Conservation (phyloP, 1,140 invertebrate species). For the Anagrus nilaparvatae region DNA sequence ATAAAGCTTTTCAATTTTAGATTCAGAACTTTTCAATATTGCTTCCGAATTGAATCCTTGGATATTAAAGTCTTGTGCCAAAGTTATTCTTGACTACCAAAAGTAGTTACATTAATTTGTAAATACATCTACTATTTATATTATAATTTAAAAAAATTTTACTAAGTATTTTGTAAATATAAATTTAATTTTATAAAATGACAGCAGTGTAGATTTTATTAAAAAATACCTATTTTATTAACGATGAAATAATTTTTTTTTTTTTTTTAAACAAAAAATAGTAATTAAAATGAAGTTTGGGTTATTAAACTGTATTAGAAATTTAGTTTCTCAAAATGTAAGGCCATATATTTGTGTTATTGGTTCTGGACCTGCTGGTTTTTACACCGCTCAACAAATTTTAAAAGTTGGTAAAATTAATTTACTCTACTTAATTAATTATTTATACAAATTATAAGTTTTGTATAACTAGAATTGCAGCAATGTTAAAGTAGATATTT, state of each 20-base stretch:
- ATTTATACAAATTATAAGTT: slow-evolving; percentile 10
- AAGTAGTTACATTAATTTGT: too few relatives aligned
- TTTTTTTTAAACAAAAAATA: slow-evolving; percentile 1
- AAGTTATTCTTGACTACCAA: too few relatives aligned
- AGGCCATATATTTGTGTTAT: slow-evolving; percentile 69
- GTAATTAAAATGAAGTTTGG: slow-evolving; percentile 7
- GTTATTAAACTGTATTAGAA: slow-evolving; percentile 15
- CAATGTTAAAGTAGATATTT: slow-evolving; percentile 72
- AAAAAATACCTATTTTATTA: slow-evolving; percentile 9
- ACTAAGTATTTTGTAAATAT: too few relatives aligned
- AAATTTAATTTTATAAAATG: too few relatives aligned
- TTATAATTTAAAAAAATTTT: too few relatives aligned
- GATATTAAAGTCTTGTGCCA: slow-evolving; percentile 24
- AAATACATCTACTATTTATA: too few relatives aligned
- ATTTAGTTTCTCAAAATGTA: slow-evolving; percentile 21
- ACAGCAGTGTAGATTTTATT: slow-evolving; percentile 13
- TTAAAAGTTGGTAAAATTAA: slow-evolving; percentile 54
- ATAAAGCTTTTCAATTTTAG: slow-evolving; percentile 26
- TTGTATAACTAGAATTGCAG: too few relatives aligned
- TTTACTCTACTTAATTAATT: slow-evolving; percentile 5
- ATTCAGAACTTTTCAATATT: slow-evolving; percentile 19
- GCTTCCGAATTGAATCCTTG: slow-evolving; percentile 27
- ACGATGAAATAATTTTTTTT: background rate
- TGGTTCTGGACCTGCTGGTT: slow-evolving; percentile 92
- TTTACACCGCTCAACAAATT: slow-evolving; percentile 91